Evolutionary conservation across 1,140 invertebrate genomes (phyloP).

Genomic region (Platyscapa corneri): DNA sequence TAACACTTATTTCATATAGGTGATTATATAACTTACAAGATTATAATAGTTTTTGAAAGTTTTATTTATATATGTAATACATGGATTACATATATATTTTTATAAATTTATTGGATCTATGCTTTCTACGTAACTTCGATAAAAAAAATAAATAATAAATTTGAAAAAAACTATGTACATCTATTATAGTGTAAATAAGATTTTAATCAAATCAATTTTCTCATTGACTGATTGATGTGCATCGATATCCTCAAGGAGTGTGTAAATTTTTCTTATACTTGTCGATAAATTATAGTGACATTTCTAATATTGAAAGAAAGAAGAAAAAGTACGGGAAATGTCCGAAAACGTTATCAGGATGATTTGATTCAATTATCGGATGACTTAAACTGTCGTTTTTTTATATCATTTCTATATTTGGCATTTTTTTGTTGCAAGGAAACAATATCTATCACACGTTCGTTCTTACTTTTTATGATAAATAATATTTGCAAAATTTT

Average conservation of each 20-base stretch:
- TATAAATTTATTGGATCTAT: too few relatives aligned
- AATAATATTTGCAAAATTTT: too few relatives aligned
- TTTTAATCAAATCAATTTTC: neutral
- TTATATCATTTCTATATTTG: neutral
- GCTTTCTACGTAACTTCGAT: too few relatives aligned
- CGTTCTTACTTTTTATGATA: neutral
- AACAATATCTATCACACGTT: neutral
- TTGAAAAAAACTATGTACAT: neutral
- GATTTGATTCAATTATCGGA: constrained; percentile 13
- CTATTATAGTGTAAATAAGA: too few relatives aligned
- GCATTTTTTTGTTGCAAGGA: neutral
- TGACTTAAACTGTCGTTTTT: neutral
- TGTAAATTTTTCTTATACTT: neutral
- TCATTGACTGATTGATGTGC: neutral
- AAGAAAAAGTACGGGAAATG: neutral
- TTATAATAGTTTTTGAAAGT: too few relatives aligned
- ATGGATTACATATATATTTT: too few relatives aligned
- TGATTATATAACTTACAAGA: too few relatives aligned
- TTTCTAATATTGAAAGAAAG: neutral
- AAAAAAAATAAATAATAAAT: too few relatives aligned
- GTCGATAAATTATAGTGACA: neutral
- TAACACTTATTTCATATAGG: too few relatives aligned
- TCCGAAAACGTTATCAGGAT: neutral
- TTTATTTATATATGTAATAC: too few relatives aligned
- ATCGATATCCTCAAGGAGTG: neutral